Conservation (phyloP, 2,888 invertebrate species). For the Dioctria linearis region DNA sequence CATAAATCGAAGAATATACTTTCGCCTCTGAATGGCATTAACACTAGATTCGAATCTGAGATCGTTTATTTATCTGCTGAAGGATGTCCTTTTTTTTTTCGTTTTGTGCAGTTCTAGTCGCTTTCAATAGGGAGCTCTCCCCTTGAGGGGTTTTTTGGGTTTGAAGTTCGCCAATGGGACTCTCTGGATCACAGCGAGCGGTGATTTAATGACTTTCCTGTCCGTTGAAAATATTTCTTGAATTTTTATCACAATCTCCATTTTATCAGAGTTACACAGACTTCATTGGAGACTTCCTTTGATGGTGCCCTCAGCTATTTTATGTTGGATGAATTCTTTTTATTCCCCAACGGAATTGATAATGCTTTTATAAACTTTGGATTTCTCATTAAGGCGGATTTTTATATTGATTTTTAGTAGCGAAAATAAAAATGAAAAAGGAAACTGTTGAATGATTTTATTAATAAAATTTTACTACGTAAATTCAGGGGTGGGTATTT, state of each 20-base stretch:
- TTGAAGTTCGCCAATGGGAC: neutral
- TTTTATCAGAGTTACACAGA: slow-evolving; percentile 8
- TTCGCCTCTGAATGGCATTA: neutral
- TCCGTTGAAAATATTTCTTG: slow-evolving; percentile 22
- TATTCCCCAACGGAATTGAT: slow-evolving; percentile 1
- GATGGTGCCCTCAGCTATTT: slow-evolving; percentile 32
- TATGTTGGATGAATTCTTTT: slow-evolving; percentile 11
- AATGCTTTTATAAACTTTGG: slow-evolving; percentile 36
- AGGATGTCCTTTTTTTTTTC: neutral
- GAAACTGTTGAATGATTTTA: neutral
- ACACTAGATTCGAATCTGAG: slow-evolving; percentile 17
- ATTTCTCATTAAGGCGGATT: slow-evolving; percentile 31
- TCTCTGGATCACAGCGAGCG: neutral
- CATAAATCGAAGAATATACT: neutral
- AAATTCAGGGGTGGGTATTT: too few species aligned
- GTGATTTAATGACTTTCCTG: slow-evolving; percentile 29
- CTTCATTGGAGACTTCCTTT: slow-evolving; percentile 27
- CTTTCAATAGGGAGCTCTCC: slow-evolving; percentile 19
- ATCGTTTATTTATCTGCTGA: slow-evolving; percentile 11
- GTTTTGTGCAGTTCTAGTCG: neutral
- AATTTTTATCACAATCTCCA: slow-evolving; percentile 20
- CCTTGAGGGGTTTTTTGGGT: neutral
- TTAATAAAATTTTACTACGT: neutral
- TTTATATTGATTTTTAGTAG: slow-evolving; percentile 2
- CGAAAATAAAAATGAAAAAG: neutral